These are phyloP conservation scores for Corythornis vintsioides DNA, from an alignment of 2,113 vertebrate genomes.

Conservation along the genomic window DNA sequence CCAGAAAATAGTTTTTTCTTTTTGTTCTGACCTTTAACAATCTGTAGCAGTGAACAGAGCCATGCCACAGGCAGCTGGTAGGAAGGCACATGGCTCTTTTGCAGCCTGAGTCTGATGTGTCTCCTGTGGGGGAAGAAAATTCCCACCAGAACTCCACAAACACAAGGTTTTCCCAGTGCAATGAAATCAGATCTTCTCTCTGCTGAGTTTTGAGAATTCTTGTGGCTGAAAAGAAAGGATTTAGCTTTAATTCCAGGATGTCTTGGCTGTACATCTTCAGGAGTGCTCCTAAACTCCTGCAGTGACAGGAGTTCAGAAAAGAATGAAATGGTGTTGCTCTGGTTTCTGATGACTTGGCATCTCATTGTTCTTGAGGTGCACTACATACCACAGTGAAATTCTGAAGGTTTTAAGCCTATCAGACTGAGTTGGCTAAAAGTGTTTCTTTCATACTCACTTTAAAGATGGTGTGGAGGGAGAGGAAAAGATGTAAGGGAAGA, in stretches of 20 bases:
- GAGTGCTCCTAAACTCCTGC: not conserved
- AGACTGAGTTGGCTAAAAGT: not conserved
- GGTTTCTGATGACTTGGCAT: not conserved
- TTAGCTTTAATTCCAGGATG: not conserved
- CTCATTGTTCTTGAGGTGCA: not conserved
- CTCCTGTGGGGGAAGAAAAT: rapidly evolving
- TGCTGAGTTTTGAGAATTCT: not conserved
- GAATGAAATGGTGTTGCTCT: not conserved
- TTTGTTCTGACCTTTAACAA: not conserved
- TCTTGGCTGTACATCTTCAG: not conserved
- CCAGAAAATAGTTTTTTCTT: not conserved
- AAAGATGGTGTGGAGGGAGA: not conserved
- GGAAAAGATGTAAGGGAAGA: not conserved
- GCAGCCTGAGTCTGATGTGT: not conserved
- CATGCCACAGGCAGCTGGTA: not conserved
- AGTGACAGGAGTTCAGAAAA: not conserved
- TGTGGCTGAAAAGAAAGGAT: not conserved
- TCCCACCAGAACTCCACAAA: not conserved
- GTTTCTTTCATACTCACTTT: not conserved
- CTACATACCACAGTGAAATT: not conserved
- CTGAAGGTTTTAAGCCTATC: not conserved
- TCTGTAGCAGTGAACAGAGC: not conserved
- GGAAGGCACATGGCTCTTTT: not conserved
- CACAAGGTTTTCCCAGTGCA: rapidly evolving
- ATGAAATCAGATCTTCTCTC: not conserved